Conservation (phyloP, 2,888 invertebrate genomes). For the Oeneis ivallda region DNA sequence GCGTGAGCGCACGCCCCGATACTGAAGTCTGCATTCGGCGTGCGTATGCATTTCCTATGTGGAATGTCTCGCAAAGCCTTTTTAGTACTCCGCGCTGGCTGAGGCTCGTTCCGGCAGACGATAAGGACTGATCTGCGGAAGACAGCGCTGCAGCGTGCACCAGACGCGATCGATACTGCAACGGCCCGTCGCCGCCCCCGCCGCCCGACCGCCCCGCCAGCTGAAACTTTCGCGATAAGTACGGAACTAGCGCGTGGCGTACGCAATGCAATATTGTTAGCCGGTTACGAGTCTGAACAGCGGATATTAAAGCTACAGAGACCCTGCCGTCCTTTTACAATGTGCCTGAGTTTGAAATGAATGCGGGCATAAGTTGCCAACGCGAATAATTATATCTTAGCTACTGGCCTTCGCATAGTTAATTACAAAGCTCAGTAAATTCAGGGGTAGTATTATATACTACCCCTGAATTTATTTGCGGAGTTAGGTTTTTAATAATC, state of each 20-base stretch:
- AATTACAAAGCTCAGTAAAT: not conserved
- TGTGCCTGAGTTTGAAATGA: constrained; percentile 70
- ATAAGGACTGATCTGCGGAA: constrained; percentile 80
- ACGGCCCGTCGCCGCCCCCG: constrained; percentile 48
- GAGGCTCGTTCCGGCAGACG: constrained; percentile 69
- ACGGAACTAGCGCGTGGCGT: constrained; percentile 80
- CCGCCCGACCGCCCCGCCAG: constrained; percentile 44
- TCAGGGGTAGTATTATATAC: too few relatives aligned
- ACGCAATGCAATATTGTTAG: constrained; percentile 82
- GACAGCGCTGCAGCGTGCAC: constrained; percentile 77
- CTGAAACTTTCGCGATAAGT: constrained; percentile 81
- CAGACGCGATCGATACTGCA: constrained; percentile 80
- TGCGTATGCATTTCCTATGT: constrained; percentile 54
- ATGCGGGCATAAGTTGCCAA: constrained; percentile 59
- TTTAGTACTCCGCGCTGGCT: constrained; percentile 56
- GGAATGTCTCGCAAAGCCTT: constrained; percentile 64
- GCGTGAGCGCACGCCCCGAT: constrained; percentile 58
- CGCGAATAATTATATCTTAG: constrained; percentile 43
- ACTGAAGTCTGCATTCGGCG: constrained; percentile 51
- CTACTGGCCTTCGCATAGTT: not conserved
- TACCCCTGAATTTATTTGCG: too few relatives aligned
- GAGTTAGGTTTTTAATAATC: too few relatives aligned
- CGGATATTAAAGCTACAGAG: constrained; percentile 78
- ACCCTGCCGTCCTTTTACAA: constrained; percentile 69
- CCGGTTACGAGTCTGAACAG: constrained; percentile 78